Conservation (phyloP, 2,888 invertebrate genomes). For the Rhagium mordax region DNA sequence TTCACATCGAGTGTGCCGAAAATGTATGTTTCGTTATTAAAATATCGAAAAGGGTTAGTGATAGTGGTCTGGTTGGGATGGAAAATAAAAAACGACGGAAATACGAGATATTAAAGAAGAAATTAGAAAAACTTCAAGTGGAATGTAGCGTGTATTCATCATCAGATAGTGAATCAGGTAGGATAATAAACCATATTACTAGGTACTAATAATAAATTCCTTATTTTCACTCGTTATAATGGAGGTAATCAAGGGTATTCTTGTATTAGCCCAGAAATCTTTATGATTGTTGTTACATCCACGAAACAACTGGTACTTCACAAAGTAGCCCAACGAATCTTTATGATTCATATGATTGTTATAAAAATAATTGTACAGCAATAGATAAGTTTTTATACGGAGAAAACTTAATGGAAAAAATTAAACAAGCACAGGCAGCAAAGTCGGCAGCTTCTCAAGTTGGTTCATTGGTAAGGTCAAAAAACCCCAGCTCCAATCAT, state of each 20-base stretch:
- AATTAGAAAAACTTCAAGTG: not conserved
- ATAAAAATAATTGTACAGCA: not conserved
- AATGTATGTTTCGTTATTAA: not conserved
- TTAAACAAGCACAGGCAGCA: slow-evolving; percentile 14
- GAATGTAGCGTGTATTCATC: too few relatives aligned
- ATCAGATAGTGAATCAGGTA: slow-evolving; percentile 7
- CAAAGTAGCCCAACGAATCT: not conserved
- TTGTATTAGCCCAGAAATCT: not conserved
- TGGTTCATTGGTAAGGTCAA: slow-evolving; percentile 1
- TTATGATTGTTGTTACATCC: not conserved
- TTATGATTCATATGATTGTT: not conserved
- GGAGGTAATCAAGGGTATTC: not conserved
- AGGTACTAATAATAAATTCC: not conserved
- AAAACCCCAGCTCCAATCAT: not conserved
- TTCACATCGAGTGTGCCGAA: too few relatives aligned
- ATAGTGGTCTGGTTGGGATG: not conserved
- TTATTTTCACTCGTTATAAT: not conserved
- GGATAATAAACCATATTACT: not conserved
- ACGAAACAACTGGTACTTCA: too few relatives aligned
- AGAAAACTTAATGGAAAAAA: slow-evolving; percentile 17
- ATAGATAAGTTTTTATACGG: slow-evolving; percentile 15
- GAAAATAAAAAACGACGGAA: not conserved
- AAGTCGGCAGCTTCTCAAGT: slow-evolving; percentile 14
- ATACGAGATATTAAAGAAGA: not conserved
- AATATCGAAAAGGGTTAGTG: slow-evolving; percentile 4